Conservation (phyloP, 2,113 vertebrate genomes). For the Tiliqua scincoides region DNA sequence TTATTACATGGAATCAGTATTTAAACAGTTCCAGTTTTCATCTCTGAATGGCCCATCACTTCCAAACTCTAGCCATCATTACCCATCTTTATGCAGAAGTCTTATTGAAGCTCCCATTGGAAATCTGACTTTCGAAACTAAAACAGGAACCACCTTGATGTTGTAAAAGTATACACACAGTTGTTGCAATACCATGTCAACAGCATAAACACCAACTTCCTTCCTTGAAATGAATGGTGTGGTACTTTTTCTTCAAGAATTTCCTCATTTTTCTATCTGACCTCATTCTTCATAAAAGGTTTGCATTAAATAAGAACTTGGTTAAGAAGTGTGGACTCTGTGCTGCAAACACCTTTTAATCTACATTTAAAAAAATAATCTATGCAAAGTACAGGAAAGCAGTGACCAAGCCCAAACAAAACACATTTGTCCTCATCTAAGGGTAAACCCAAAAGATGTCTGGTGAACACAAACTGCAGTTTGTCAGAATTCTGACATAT, state of each 20-base stretch:
- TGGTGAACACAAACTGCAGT: not conserved
- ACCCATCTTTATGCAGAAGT: not conserved
- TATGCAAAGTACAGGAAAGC: not conserved
- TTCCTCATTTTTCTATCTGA: slow-evolving; percentile 7
- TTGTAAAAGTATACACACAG: slow-evolving; percentile 14
- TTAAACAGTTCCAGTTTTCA: too few species aligned
- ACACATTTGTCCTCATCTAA: not conserved
- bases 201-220: slow-evolving; percentile 43
- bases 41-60: slow-evolving; percentile 10
- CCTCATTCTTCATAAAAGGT: not conserved
- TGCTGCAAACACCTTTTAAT: not conserved
- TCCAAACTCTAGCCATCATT: not conserved
- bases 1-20: too few species aligned
- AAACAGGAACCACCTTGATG: slow-evolving; percentile 7
- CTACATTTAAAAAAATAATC: not conserved
- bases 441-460: not conserved
- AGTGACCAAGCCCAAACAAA: not conserved
- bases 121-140: not conserved
- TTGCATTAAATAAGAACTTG: slow-evolving; percentile 27
- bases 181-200: slow-evolving; percentile 43
- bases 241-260: slow-evolving; percentile 31
- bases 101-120: not conserved
- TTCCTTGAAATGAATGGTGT: slow-evolving; percentile 60
- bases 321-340: slow-evolving; percentile 2
- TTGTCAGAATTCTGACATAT: not conserved